These are phyloP conservation scores for Andrena bicolor DNA, from an alignment of 2,888 invertebrate species.

Conservation along the genomic window DNA sequence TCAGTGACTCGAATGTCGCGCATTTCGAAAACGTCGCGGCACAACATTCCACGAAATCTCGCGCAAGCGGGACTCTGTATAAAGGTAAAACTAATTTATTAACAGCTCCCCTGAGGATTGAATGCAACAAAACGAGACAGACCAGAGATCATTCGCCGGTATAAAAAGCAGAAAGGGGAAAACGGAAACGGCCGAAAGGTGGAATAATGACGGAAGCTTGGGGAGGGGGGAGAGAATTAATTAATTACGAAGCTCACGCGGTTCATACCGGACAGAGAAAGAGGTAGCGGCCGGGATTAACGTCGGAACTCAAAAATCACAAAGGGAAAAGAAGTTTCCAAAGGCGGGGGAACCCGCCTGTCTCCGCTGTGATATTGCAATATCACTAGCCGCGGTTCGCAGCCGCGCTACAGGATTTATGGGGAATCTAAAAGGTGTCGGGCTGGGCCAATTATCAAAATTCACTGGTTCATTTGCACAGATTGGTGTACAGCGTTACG, in stretches of 20 bases:
- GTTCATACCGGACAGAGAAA: slow-evolving; percentile 9
- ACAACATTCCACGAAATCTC: not conserved
- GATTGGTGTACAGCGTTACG: too few relatives aligned
- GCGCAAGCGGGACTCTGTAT: not conserved
- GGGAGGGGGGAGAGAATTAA: slow-evolving; percentile 47
- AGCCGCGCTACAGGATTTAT: too few relatives aligned
- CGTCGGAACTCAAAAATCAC: slow-evolving; percentile 33
- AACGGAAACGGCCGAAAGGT: not conserved
- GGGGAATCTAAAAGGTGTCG: too few relatives aligned
- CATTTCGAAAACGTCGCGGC: too few relatives aligned
- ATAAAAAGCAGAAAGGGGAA: not conserved
- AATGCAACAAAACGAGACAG: slow-evolving; percentile 39
- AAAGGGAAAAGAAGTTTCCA: slow-evolving; percentile 28
- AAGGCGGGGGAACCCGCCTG: not conserved
- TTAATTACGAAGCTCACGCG: slow-evolving; percentile 44
- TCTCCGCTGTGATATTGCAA: slow-evolving; percentile 21
- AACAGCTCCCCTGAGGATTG: slow-evolving; percentile 19
- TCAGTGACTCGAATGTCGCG: too few relatives aligned
- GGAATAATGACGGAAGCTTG: slow-evolving; percentile 18
- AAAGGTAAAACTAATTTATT: slow-evolving; percentile 46
- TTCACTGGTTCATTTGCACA: too few relatives aligned
- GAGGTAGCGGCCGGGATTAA: slow-evolving; percentile 36
- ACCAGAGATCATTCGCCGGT: slow-evolving; percentile 5
- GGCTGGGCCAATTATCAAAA: too few relatives aligned
- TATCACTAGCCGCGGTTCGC: not conserved